Evolutionary conservation across 2,888 invertebrate genomes (phyloP).

Genomic region (Dendrolimus pini): DNA sequence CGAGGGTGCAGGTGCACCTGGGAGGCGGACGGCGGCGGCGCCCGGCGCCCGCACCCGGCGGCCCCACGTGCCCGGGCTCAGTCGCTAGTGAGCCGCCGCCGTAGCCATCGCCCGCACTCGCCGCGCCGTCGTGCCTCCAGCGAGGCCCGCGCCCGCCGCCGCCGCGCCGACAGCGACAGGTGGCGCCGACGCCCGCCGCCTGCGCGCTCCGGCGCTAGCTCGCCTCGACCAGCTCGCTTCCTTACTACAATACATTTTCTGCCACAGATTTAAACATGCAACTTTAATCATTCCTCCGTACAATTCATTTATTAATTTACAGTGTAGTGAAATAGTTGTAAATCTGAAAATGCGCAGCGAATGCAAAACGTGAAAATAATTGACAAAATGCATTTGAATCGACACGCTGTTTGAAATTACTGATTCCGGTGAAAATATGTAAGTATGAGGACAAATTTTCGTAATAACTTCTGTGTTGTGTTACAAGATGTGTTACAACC

Average conservation of each 20-base stretch:
- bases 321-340: constrained; percentile 45
- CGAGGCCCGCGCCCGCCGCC: constrained; percentile 20
- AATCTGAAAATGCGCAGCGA: constrained; percentile 28
- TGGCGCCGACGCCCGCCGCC: constrained; percentile 60
- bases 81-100: constrained; percentile 48
- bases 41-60: constrained; percentile 40
- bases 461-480: neutral
- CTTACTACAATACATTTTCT: constrained; percentile 25
- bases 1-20: constrained; percentile 60
- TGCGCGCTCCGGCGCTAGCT: constrained; percentile 45
- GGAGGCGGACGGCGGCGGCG: constrained; percentile 59
- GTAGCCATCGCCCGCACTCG: constrained; percentile 17
- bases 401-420: constrained; percentile 26
- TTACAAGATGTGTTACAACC: too few species aligned
- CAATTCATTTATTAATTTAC: constrained; percentile 27
- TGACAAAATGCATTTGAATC: constrained; percentile 21
- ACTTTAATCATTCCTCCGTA: constrained; percentile 48
- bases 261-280: constrained; percentile 41
- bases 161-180: constrained; percentile 47
- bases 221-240: constrained; percentile 23
- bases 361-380: constrained; percentile 27
- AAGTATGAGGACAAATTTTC: constrained; percentile 19
- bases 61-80: constrained; percentile 56
- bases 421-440: constrained; percentile 25
- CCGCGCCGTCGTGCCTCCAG: constrained; percentile 22